A percentile compares a stretch with the other conserved stretches of the same genome.
Conservation (phyloP, 2,888 invertebrate genomes). For the Eupithecia pulchellata region DNA sequence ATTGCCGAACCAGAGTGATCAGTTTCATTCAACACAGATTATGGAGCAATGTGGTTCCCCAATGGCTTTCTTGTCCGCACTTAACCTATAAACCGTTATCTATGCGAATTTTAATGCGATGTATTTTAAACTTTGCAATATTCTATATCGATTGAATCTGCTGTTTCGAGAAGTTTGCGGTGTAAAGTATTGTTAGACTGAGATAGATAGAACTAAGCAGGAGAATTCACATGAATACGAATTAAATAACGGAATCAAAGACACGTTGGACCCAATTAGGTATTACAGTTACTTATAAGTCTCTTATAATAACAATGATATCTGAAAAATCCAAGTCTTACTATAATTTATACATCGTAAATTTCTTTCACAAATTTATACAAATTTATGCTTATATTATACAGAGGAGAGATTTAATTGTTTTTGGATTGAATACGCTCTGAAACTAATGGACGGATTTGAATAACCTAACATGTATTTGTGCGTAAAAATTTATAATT, state of each 20-base stretch:
- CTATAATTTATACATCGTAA: not conserved
- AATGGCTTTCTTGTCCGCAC: slow-evolving; percentile 45
- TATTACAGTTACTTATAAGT: not conserved
- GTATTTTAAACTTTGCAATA: slow-evolving; percentile 33
- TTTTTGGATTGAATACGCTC: no score
- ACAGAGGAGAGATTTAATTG: no score
- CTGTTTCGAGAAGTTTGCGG: not conserved
- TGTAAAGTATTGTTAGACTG: not conserved
- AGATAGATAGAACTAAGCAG: not conserved
- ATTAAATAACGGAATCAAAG: not conserved
- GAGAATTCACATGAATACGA: not conserved
- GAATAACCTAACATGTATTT: no score
- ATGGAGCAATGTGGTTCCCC: slow-evolving; percentile 37
- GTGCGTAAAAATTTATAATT: no score
- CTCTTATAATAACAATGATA: not conserved
- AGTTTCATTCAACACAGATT: slow-evolving; percentile 31
- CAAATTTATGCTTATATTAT: no score
- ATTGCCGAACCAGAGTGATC: slow-evolving; percentile 12
- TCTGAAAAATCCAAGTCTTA: not conserved
- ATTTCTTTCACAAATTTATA: no score
- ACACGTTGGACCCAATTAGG: not conserved
- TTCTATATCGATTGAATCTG: slow-evolving; percentile 9
- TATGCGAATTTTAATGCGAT: slow-evolving; percentile 51
- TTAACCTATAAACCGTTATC: slow-evolving; percentile 66
- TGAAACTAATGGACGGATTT: no score